Base-by-base conservation (phyloP, 2,113 vertebrate genomes). In the Zapornia atra region DNA sequence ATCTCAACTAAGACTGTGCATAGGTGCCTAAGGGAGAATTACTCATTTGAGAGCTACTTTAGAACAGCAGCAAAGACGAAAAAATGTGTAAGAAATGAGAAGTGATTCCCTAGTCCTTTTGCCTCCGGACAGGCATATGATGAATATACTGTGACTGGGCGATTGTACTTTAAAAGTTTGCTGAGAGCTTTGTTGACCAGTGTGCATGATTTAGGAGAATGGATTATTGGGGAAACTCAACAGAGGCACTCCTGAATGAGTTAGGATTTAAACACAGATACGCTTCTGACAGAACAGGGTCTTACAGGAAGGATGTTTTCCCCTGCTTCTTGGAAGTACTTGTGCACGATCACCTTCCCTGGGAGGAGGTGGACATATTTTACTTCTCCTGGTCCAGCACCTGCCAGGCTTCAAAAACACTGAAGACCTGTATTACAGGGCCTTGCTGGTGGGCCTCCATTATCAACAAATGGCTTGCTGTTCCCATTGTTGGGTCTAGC, bases 281-380 rank as follows among this genome's bases (percentile, higher is more conserved):
- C 48, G 3, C 14, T 78, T 80, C 24, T 88, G 88, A 31, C 20
- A 73, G 44, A 92, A 11, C 24, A 60, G 33, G 9, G 11, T 72
- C 50, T 77, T 34, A 14, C 51, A 64, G 38, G 48, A 76, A 29
- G 26, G 29, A 50, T 0, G 0, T 68, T 17, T 40, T 5, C 12
- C 15, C 0, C 0, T 71, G 36, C 31, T 87, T 0, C 31, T 50
- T 63, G n/a, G 75, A 81, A 73, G 34, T 19, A 11, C 36, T 82
- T 56, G 36, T 34, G 28, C 10, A 2, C 0, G 0, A 80, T 61
- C 15, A 9, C 31, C 15, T 64, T 0, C 13, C 5, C 29, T 63
- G 11, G 21, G 70, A 90, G 48, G 36, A 38, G 18, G 7, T 16
- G 9, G 19, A 68, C 15, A 1, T 15, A 53, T 22, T 1, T 1